These are phyloP conservation scores for Rhimphoctona megacephalus DNA, from an alignment of 2,888 invertebrate genomes.

Conservation along the genomic window DNA sequence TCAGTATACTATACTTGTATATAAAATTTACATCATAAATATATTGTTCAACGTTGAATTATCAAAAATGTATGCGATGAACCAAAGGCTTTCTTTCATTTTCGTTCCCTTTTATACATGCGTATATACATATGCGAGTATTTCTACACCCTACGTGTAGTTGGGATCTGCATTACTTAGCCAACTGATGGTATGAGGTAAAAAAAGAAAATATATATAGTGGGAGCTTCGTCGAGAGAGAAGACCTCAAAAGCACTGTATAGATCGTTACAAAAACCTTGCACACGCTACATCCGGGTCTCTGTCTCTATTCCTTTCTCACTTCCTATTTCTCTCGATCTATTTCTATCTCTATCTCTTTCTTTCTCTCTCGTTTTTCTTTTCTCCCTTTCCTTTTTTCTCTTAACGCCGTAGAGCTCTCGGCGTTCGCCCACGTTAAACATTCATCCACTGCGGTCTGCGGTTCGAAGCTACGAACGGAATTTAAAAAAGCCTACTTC, in stretches of 20 bases:
- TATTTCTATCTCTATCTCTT: constrained; percentile 14
- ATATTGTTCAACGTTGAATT: constrained; percentile 5
- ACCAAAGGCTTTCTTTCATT: constrained; percentile 17
- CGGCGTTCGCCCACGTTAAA: constrained; percentile 72
- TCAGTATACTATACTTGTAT: background rate
- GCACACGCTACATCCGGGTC: constrained; percentile 53
- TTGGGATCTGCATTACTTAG: constrained; percentile 57
- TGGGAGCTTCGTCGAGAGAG: constrained; percentile 46
- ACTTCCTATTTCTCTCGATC: background rate
- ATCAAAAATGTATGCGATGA: constrained; percentile 12
- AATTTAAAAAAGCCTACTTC: constrained; percentile 73
- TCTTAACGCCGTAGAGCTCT: constrained; percentile 29
- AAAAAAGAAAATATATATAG: constrained; percentile 41
- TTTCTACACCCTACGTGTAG: constrained; percentile 20
- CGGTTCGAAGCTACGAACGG: constrained; percentile 71
- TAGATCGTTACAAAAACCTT: constrained; percentile 50
- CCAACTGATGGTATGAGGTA: constrained; percentile 30
- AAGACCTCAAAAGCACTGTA: constrained; percentile 55
- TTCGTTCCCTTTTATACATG: background rate
- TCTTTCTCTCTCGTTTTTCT: constrained; percentile 15
- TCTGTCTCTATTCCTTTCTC: constrained; percentile 9
- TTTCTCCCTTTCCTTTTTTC: background rate
- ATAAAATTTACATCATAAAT: background rate
- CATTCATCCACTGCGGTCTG: constrained; percentile 75
- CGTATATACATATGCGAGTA: background rate